These are phyloP conservation scores for Falco berigora DNA, from an alignment of 2,797 vertebrate species.

Conservation along the genomic window DNA sequence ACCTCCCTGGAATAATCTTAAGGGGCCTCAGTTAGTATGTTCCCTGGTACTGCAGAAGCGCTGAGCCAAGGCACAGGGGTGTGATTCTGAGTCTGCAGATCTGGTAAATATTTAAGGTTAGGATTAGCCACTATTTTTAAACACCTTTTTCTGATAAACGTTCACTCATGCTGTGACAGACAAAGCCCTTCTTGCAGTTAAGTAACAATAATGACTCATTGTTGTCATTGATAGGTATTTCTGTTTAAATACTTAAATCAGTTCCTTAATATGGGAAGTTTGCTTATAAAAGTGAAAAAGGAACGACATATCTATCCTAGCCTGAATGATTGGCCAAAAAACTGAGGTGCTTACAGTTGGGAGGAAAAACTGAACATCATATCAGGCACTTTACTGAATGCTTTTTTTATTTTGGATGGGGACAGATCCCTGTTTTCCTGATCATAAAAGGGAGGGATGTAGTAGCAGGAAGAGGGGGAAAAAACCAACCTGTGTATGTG, in stretches of 20 bases:
- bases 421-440: not conserved
- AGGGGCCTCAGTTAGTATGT: not conserved
- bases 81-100: not conserved
- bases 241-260: not conserved
- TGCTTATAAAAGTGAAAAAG: not conserved
- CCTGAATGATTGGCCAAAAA: not conserved
- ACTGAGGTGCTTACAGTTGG: not conserved
- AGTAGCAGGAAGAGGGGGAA: not conserved
- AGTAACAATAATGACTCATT: not conserved
- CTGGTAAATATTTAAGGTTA: conserved; percentile 11
- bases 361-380: not conserved
- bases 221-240: not conserved
- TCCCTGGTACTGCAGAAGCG: not conserved
- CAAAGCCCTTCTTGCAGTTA: not conserved
- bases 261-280: not conserved
- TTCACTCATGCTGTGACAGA: not conserved
- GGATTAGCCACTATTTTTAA: not conserved
- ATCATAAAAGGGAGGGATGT: not conserved
- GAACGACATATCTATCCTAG: not conserved
- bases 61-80: not conserved
- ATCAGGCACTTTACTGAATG: not conserved
- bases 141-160: not conserved
- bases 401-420: not conserved
- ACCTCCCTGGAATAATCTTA: not conserved
- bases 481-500: no score